Conservation (phyloP, 2,113 vertebrate species). For the Phylloscopus trochilus region DNA sequence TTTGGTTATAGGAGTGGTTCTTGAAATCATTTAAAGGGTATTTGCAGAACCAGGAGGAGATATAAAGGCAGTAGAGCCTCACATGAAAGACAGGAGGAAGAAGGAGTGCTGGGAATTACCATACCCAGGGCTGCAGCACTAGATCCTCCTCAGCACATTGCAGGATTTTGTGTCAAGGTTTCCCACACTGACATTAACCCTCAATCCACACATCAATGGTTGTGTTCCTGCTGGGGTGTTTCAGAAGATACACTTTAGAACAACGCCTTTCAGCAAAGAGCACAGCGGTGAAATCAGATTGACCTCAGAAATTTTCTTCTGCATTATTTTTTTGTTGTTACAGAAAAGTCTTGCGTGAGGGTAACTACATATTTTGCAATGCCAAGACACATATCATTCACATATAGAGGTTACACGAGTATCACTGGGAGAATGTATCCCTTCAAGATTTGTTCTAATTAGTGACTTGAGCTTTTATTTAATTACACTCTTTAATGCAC, state of each 20-base stretch:
- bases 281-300: fast-evolving
- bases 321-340: neutral
- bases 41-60: neutral
- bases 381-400: neutral
- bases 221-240: neutral
- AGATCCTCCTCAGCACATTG: neutral
- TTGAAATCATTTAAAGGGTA: neutral
- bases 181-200: neutral
- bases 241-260: neutral
- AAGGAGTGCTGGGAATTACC: neutral
- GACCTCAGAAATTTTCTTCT: neutral
- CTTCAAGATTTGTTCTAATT: conserved; percentile 54
- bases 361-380: neutral
- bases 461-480: conserved; percentile 54
- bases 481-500: conserved; percentile 55
- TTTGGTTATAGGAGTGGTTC: neutral
- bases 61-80: neutral
- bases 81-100: neutral
- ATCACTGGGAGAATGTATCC: conserved; percentile 21
- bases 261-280: neutral
- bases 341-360: neutral
- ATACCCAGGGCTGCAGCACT: neutral
- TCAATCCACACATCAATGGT: neutral
- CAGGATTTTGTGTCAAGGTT: neutral
- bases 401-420: neutral